Evolutionary conservation across 2,113 vertebrate species (phyloP).

Genomic region (Paracanthobrama guichenoti): DNA sequence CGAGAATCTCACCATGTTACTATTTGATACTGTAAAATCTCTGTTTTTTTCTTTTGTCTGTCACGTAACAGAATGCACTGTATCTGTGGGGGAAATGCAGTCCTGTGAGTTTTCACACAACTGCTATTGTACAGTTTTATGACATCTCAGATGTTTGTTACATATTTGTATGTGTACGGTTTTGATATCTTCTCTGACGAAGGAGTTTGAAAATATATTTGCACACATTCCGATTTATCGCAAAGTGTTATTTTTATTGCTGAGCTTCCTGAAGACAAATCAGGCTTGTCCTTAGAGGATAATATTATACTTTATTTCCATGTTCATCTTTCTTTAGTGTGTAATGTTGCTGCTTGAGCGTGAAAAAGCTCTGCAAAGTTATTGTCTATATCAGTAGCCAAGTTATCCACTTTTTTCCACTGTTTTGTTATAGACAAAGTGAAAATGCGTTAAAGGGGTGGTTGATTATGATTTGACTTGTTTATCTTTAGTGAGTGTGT

Average conservation of each 20-base stretch:
- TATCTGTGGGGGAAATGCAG: slow-evolving; percentile 51
- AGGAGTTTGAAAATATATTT: slow-evolving; percentile 69
- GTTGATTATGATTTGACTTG: too few relatives aligned
- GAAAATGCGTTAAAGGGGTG: too few relatives aligned
- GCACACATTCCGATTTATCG: slow-evolving; percentile 56
- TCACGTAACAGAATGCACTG: slow-evolving; percentile 66
- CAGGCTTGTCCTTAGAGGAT: not conserved
- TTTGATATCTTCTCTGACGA: slow-evolving; percentile 29
- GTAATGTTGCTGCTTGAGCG: too few relatives aligned
- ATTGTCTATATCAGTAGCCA: too few relatives aligned
- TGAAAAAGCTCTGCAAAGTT: too few relatives aligned
- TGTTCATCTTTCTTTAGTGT: too few relatives aligned
- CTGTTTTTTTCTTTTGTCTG: slow-evolving; percentile 16
- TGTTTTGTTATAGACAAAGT: too few relatives aligned
- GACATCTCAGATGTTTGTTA: slow-evolving; percentile 45
- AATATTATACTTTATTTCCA: too few relatives aligned
- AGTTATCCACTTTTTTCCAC: too few relatives aligned
- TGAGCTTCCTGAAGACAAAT: not conserved
- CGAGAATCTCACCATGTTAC: slow-evolving; percentile 6
- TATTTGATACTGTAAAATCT: slow-evolving; percentile 32
- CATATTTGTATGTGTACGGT: slow-evolving; percentile 47
- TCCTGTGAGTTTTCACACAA: slow-evolving; percentile 29
- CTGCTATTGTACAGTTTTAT: slow-evolving; percentile 51
- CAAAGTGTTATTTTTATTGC: not conserved
- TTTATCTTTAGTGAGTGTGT: too few relatives aligned